Conservation (phyloP, 1,140 invertebrate species). For the Neodiprion virginianus region DNA sequence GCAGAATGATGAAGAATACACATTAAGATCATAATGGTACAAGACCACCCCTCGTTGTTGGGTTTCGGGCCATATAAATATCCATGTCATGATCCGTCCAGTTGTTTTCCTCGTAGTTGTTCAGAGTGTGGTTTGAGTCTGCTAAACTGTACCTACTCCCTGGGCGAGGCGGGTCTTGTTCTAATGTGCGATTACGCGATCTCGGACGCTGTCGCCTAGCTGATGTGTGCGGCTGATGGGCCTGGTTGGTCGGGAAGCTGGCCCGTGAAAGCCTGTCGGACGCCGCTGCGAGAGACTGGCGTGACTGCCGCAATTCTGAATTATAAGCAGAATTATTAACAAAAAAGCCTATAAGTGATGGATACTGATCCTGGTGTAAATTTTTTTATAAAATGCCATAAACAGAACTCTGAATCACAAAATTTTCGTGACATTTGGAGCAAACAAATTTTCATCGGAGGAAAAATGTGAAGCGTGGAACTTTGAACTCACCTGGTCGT, state of each 20-base stretch:
- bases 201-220: conserved; percentile 71
- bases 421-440: background rate
- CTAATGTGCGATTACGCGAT: conserved; percentile 60
- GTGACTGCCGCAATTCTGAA: conserved; percentile 80
- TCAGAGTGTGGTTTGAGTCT: conserved; percentile 79
- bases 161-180: conserved; percentile 62
- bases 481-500: conserved; percentile 70
- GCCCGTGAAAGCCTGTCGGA: conserved; percentile 79
- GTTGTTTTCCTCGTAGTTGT: conserved; percentile 88
- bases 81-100: conserved; percentile 97
- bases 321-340: conserved; percentile 32
- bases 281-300: conserved; percentile 79
- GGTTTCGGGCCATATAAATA: conserved; percentile 91
- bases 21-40: conserved; percentile 74
- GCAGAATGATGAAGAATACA: conserved; percentile 4
- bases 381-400: too few species aligned
- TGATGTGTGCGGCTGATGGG: conserved; percentile 62
- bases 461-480: conserved; percentile 8
- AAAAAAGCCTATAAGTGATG: background rate
- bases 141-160: conserved; percentile 73
- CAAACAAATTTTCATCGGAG: background rate
- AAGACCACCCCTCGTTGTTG: conserved; percentile 82
- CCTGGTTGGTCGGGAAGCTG: conserved; percentile 64
- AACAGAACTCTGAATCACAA: too few species aligned
- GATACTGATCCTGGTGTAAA: too few species aligned